Conservation (phyloP, 2,113 vertebrate species). For the Prionailurus viverrinus region DNA sequence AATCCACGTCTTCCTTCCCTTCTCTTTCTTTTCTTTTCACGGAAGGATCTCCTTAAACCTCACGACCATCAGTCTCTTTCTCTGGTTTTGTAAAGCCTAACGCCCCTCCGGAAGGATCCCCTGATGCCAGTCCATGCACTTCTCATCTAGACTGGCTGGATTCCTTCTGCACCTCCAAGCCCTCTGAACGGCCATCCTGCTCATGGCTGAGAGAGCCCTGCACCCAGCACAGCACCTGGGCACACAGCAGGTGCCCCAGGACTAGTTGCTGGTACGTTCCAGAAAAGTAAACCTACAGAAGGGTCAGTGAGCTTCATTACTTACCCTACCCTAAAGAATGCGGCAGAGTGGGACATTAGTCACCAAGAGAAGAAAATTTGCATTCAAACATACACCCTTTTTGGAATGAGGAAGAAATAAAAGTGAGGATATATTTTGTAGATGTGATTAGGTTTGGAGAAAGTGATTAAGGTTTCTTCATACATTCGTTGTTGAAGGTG, state of each 20-base stretch:
- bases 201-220: not conserved
- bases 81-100: not conserved
- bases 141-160: not conserved
- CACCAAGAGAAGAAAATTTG: not conserved
- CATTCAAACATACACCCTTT: not conserved
- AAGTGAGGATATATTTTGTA: not conserved
- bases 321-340: not conserved
- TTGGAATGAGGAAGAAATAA: not conserved
- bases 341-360: not conserved
- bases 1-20: not conserved
- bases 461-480: not conserved
- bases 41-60: not conserved
- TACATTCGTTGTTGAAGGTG: conserved; percentile 83
- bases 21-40: not conserved
- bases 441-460: not conserved
- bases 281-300: not conserved
- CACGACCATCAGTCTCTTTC: not conserved
- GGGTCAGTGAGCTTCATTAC: not conserved
- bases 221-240: not conserved
- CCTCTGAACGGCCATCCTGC: not conserved
- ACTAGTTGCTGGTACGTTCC: not conserved
- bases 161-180: not conserved
- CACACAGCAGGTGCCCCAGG: not conserved
- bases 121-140: no score
- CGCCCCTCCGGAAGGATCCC: no score